Conservation (phyloP, 2,797 vertebrate genomes). For the Zalophus californianus region DNA sequence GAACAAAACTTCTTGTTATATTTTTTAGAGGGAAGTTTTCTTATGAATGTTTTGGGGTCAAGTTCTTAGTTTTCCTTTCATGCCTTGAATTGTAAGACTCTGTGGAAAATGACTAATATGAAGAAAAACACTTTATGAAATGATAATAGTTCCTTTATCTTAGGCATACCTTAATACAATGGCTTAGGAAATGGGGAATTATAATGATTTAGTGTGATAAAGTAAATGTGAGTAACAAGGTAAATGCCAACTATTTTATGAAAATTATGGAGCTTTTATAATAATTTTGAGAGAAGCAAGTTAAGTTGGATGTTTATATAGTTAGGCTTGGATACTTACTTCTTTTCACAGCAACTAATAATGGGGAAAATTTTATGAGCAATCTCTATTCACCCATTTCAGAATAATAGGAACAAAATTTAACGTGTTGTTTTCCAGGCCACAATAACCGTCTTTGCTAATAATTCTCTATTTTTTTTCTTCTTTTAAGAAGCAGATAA, state of each 20-base stretch:
- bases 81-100: neutral
- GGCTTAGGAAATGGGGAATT: neutral
- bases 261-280: slow-evolving; percentile 11
- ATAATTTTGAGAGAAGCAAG: neutral
- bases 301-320: neutral
- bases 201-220: slow-evolving; percentile 29
- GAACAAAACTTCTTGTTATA: neutral
- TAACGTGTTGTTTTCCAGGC: neutral
- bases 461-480: slow-evolving; percentile 29
- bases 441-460: neutral
- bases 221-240: neutral
- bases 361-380: neutral
- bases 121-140: neutral
- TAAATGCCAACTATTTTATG: slow-evolving; percentile 8
- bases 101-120: slow-evolving; percentile 3
- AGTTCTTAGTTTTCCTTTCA: slow-evolving; percentile 6
- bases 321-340: neutral
- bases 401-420: slow-evolving; percentile 31
- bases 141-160: slow-evolving; percentile 18
- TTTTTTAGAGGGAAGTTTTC: slow-evolving; percentile 24
- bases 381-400: neutral
- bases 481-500: slow-evolving; percentile 33
- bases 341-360: neutral
- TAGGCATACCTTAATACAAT: neutral
- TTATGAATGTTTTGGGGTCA: neutral